A percentile compares a stretch with the other conserved stretches of the same genome.
These are phyloP conservation scores for Miichthys miiuy DNA, from an alignment of 2,797 vertebrate genomes.

Conservation along the genomic window DNA sequence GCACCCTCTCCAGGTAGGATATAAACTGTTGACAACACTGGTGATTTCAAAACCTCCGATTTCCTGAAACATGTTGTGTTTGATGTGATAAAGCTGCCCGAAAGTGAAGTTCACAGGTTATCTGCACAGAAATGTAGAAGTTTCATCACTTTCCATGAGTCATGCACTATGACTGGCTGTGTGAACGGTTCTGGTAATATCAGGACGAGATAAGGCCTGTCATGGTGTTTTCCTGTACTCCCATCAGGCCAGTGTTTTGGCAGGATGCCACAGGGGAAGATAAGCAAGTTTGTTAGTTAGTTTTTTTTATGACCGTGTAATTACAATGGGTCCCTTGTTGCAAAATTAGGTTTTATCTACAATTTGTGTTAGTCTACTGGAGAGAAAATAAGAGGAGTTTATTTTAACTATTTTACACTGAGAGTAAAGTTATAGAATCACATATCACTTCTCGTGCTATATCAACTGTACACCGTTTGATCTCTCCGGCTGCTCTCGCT, in stretches of 20 bases:
- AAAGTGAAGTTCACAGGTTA: conserved; percentile 4
- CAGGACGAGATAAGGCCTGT: conserved; percentile 48
- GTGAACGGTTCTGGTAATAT: conserved; percentile 64
- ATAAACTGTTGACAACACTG: background rate
- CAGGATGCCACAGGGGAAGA: conserved; percentile 35
- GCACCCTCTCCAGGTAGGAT: conserved; percentile 79
- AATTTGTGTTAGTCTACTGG: background rate
- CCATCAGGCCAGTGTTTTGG: conserved; percentile 45
- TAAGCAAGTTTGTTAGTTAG: background rate
- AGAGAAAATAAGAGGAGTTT: background rate
- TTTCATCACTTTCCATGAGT: conserved; percentile 56
- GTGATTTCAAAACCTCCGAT: conserved; percentile 21
- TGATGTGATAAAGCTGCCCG: conserved; percentile 15
- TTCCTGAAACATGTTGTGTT: conserved; percentile 28
- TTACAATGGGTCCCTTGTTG: background rate
- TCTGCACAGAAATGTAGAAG: conserved; percentile 29
- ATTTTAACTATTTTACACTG: background rate
- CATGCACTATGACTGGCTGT: conserved; percentile 35
- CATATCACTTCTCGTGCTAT: conserved; percentile 34
- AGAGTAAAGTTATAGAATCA: background rate
- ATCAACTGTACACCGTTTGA: conserved; percentile 33
- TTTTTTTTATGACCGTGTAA: background rate
- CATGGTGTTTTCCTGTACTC: conserved; percentile 45
- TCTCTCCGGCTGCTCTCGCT: conserved; percentile 34
- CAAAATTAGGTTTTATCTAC: background rate